Percentiles rank a stretch among this genome's conserved stretches.
Evolutionary conservation across 2,888 invertebrate genomes (phyloP).

Genomic region (Tipula confusa): DNA sequence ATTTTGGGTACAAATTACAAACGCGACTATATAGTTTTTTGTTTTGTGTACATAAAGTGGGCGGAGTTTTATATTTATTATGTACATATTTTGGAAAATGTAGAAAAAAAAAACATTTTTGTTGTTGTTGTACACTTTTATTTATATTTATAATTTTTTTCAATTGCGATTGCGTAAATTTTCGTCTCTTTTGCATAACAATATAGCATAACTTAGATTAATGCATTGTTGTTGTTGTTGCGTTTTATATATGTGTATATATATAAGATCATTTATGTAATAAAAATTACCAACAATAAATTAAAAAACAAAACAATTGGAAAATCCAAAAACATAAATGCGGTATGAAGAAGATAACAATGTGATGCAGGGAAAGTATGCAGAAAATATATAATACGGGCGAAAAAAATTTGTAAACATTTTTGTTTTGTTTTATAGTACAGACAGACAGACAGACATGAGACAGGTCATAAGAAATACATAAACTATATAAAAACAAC

Average conservation of each 20-base stretch:
- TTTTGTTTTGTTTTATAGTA: not conserved
- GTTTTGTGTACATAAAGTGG: not conserved
- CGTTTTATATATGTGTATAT: too few relatives aligned
- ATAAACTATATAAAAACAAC: not conserved
- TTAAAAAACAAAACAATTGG: not conserved
- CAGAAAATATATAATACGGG: not conserved
- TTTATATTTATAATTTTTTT: not conserved
- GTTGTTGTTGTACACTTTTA: not conserved
- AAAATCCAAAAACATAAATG: not conserved
- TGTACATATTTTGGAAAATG: not conserved
- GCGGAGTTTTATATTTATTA: too few relatives aligned
- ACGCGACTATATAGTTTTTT: not conserved
- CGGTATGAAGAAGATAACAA: not conserved
- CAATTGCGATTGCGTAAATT: slow-evolving; percentile 20
- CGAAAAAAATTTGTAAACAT: not conserved
- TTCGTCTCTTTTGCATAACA: not conserved
- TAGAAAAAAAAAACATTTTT: not conserved
- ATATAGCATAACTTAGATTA: not conserved
- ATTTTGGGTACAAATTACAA: not conserved
- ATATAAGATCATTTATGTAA: not conserved
- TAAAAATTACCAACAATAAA: not conserved
- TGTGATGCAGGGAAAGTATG: not conserved
- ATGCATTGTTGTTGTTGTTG: not conserved
- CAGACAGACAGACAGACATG: slow-evolving; percentile 3
- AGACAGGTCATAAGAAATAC: slow-evolving; percentile 9